phyloP scores from a whole-genome alignment of 1,140 invertebrate species.

The Copidosoma floridanum region DNA sequence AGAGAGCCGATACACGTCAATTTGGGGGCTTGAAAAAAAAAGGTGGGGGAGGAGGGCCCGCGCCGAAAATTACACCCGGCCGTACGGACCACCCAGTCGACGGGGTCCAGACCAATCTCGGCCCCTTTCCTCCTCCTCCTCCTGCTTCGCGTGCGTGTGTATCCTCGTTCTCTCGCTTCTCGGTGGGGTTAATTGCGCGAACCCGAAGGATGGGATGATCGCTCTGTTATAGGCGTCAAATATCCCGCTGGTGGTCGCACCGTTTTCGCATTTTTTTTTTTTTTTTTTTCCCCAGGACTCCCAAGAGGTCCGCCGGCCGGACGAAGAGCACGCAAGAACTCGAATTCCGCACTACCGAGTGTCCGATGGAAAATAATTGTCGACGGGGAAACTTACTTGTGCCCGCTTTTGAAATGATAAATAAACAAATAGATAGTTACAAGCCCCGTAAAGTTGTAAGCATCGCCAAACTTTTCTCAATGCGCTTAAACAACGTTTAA shows the following conservation, averaged over 20 bases:
- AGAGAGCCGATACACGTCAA: constrained; percentile 2
- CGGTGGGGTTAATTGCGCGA: constrained; percentile 51
- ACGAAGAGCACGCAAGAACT: too few species aligned
- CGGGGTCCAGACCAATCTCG: constrained; percentile 48
- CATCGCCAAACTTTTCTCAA: too few species aligned
- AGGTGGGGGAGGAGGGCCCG: too few species aligned
- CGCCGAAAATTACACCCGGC: constrained; percentile 14
- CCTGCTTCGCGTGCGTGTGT: constrained; percentile 7
- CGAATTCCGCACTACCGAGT: too few species aligned
- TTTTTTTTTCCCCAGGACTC: neutral
- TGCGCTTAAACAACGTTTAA: too few species aligned
- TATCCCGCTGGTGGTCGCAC: constrained; percentile 9
- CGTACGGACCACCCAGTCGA: constrained; percentile 49
- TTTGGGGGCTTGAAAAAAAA: constrained; percentile 5
- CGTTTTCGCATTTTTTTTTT: constrained; percentile 1
- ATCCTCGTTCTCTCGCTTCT: constrained; percentile 29
- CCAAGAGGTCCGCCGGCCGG: too few species aligned
- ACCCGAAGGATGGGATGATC: constrained; percentile 24
- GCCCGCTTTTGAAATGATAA: too few species aligned
- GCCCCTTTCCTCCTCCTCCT: constrained; percentile 34
- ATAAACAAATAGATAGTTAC: too few species aligned
- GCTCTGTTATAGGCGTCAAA: constrained; percentile 29
- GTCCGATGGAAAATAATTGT: too few species aligned
- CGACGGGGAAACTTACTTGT: too few species aligned
- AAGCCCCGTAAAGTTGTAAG: too few species aligned